These are phyloP conservation scores for Cybosia mesomella DNA, from an alignment of 2,888 invertebrate genomes.

Conservation along the genomic window DNA sequence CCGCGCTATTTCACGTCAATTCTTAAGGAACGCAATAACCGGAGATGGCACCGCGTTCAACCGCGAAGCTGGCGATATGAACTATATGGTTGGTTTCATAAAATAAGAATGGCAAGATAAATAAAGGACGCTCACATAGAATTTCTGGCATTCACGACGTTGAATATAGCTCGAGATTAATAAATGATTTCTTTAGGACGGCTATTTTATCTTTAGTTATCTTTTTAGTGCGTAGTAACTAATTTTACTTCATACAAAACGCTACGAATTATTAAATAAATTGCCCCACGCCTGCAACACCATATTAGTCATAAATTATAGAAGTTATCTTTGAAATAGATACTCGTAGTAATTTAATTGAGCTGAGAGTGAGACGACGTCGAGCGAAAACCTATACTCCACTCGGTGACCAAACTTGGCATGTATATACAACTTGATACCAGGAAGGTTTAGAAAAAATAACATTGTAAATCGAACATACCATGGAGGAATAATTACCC, in stretches of 20 bases:
- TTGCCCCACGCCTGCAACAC: neutral
- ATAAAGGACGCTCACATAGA: conserved; percentile 10
- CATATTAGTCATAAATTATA: neutral
- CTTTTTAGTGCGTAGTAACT: neutral
- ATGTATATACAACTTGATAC: too few relatives aligned
- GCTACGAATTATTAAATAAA: neutral
- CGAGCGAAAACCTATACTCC: too few relatives aligned
- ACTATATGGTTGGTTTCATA: conserved; percentile 22
- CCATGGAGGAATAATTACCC: too few relatives aligned
- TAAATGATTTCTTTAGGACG: neutral
- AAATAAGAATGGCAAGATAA: conserved; percentile 18
- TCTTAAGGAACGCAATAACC: conserved; percentile 30
- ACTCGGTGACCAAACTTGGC: too few relatives aligned
- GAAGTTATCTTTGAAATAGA: neutral
- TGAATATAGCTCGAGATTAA: neutral
- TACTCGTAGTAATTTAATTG: too few relatives aligned
- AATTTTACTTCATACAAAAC: too few relatives aligned
- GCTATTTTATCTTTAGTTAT: neutral
- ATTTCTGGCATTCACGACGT: neutral
- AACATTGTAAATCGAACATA: too few relatives aligned
- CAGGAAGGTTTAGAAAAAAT: too few relatives aligned
- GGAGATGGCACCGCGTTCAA: conserved; percentile 21
- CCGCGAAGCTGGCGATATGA: conserved; percentile 25
- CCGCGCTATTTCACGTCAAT: conserved; percentile 24
- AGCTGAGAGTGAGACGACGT: too few relatives aligned